phyloP scores from a whole-genome alignment of 2,113 vertebrate species.

The Alligator sinensis region DNA sequence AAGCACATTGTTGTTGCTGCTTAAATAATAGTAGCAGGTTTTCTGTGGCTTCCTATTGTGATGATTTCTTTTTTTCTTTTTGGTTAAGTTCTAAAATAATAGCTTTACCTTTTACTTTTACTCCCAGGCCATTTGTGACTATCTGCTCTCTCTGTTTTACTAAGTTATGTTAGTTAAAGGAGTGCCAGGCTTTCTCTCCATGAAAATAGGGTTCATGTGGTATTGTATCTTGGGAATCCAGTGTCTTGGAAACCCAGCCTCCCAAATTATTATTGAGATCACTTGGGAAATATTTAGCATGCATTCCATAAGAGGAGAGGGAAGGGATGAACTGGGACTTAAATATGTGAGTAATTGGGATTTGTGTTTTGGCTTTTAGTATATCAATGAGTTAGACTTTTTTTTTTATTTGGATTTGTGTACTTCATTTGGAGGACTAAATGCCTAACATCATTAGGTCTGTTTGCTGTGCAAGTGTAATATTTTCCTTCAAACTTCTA shows the following conservation, averaged over 20 bases:
- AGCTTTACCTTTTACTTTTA: background rate
- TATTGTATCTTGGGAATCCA: conserved; percentile 14
- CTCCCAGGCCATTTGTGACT: background rate
- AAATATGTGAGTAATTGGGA: background rate
- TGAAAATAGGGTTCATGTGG: conserved; percentile 38
- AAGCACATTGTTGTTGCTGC: background rate
- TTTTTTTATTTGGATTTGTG: background rate
- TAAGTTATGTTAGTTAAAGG: conserved; percentile 25
- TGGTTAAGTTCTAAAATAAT: background rate
- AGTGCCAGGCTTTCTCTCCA: conserved; percentile 35
- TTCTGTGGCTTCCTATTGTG: background rate
- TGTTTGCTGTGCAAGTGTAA: background rate
- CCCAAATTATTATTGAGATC: conserved; percentile 56
- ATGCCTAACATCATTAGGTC: background rate
- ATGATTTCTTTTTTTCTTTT: background rate
- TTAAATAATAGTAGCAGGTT: background rate
- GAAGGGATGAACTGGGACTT: conserved; percentile 20
- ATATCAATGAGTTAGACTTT: background rate
- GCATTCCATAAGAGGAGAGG: conserved; percentile 30
- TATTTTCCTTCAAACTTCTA: background rate
- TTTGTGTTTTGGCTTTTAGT: background rate
- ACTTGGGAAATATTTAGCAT: conserved; percentile 59
- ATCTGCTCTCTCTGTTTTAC: background rate
- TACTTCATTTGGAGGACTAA: fast-evolving
- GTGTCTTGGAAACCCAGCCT: conserved; percentile 14